phyloP scores from a whole-genome alignment of 2,797 vertebrate species.

The Falco peregrinus region DNA sequence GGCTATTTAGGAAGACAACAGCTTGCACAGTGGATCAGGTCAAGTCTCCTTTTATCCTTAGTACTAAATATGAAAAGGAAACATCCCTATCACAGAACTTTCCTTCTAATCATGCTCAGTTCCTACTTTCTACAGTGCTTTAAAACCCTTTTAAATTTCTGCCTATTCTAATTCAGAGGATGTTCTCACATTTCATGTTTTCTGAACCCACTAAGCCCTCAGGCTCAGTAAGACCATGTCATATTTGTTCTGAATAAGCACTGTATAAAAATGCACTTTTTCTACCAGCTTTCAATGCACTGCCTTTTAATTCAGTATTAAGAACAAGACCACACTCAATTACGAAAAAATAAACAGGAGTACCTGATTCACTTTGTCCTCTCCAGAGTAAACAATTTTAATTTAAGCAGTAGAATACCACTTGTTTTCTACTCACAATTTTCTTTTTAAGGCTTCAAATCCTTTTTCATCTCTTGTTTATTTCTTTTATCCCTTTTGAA shows the following conservation, averaged over 20 bases:
- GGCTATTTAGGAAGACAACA: conserved; percentile 31
- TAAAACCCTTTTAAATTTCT: neutral
- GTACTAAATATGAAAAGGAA: neutral
- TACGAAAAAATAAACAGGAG: conserved; percentile 8
- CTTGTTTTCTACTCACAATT: neutral
- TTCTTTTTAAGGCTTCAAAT: conserved; percentile 14
- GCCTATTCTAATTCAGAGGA: neutral
- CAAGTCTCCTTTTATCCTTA: neutral
- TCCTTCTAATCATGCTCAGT: neutral
- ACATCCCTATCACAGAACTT: neutral
- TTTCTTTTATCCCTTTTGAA: neutral
- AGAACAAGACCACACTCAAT: conserved; percentile 2
- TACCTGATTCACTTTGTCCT: neutral
- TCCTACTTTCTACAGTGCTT: neutral
- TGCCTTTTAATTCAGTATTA: neutral
- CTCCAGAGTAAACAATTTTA: neutral
- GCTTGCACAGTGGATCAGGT: neutral
- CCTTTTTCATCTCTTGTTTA: neutral
- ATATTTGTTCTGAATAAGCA: neutral
- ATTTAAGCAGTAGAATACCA: conserved; percentile 2
- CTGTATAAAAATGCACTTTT: neutral
- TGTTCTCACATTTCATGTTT: neutral
- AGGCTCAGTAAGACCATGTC: neutral
- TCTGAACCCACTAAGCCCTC: neutral
- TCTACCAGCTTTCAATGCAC: neutral